Evolutionary conservation across 2,797 vertebrate genomes (phyloP).

Genomic region (Champsocephalus esox): DNA sequence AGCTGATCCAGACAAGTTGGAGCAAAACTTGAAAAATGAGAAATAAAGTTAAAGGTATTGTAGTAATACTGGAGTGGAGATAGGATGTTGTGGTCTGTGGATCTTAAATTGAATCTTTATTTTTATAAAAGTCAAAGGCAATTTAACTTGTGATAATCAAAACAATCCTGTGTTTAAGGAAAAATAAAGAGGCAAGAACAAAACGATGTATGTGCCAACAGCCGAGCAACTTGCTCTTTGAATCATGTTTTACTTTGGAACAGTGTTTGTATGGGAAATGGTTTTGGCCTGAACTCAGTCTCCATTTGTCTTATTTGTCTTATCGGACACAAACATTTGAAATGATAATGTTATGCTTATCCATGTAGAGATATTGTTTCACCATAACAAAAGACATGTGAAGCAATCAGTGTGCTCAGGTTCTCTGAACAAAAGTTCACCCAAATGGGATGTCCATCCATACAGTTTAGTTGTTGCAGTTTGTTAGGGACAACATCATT

Average conservation of each 20-base stretch:
- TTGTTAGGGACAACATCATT: conserved; percentile 14
- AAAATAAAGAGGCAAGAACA: conserved; percentile 32
- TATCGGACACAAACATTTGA: conserved; percentile 48
- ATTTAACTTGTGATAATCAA: conserved; percentile 26
- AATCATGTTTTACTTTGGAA: conserved; percentile 40
- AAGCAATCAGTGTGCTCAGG: conserved; percentile 23
- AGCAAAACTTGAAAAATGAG: conserved; percentile 20
- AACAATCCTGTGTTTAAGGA: conserved; percentile 40
- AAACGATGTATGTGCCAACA: conserved; percentile 32
- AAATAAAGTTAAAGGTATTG: conserved; percentile 20
- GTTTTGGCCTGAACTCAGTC: conserved; percentile 11
- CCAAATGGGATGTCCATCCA: conserved; percentile 6
- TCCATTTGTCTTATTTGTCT: conserved; percentile 35
- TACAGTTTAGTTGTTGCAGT: neutral
- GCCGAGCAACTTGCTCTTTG: conserved; percentile 18
- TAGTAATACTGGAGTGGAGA: conserved; percentile 34
- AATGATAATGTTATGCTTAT: conserved; percentile 16
- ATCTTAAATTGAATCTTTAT: conserved; percentile 10
- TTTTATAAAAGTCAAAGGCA: conserved; percentile 31
- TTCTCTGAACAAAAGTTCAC: conserved; percentile 27
- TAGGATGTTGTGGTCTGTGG: conserved; percentile 43
- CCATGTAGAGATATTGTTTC: conserved; percentile 34
- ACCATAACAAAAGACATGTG: conserved; percentile 18
- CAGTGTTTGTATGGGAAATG: conserved; percentile 30
- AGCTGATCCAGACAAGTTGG: conserved; percentile 38